Percentiles rank a stretch among this genome's conserved stretches.
Evolutionary conservation across 2,797 vertebrate species (phyloP).

Genomic region (Trachurus trachurus): DNA sequence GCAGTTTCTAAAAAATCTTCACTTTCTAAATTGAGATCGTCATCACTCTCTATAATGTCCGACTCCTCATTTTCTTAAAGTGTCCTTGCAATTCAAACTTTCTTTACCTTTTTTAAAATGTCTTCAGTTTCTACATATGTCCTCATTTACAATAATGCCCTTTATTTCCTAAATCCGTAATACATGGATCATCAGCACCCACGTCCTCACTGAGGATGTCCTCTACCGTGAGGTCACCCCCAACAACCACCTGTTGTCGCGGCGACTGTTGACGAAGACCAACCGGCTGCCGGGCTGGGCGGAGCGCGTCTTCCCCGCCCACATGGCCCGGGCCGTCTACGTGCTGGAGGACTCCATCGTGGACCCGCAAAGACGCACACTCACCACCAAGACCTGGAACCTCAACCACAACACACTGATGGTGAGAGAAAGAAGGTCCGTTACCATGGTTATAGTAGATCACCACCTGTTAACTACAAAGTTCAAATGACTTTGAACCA

Average conservation of each 20-base stretch:
- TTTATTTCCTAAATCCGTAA: too few species aligned
- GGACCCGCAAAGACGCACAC: constrained; percentile 87
- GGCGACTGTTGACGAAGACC: constrained; percentile 86
- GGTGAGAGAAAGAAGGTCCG: constrained; percentile 80
- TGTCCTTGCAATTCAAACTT: too few species aligned
- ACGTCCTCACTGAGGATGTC: constrained; percentile 73
- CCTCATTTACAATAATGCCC: too few species aligned
- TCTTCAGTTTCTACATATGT: too few species aligned
- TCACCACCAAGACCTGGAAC: constrained; percentile 93
- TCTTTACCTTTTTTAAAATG: too few species aligned
- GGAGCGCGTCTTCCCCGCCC: constrained; percentile 88
- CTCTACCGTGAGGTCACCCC: constrained; percentile 69
- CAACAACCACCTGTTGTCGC: constrained; percentile 60
- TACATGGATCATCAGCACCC: constrained; percentile 33
- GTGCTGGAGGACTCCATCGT: constrained; percentile 92
- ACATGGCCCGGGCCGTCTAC: constrained; percentile 89
- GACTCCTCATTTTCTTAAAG: too few species aligned
- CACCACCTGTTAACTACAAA: too few species aligned
- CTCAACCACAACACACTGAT: constrained; percentile 91
- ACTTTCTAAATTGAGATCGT: too few species aligned
- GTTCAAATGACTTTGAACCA: too few species aligned
- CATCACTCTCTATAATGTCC: too few species aligned
- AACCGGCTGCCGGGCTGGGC: constrained; percentile 93
- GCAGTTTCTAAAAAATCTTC: background rate
- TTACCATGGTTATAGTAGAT: background rate